phyloP scores from a whole-genome alignment of 2,113 vertebrate species.

The Pangasianodon hypophthalmus region DNA sequence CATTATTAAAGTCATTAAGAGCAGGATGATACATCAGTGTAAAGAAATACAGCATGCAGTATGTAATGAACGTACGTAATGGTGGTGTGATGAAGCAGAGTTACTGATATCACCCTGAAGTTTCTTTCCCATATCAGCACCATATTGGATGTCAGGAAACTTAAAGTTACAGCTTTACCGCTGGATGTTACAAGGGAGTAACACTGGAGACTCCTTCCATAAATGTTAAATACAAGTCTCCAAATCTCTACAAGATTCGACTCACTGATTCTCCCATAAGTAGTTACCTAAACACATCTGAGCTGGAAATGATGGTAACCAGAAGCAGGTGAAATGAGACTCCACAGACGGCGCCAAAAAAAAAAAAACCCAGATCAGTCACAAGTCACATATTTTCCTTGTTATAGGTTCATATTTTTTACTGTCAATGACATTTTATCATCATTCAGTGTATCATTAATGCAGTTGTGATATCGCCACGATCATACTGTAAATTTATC shows the following conservation, averaged over 20 bases:
- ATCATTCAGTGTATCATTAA: background rate
- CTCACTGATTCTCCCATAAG: background rate
- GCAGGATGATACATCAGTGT: background rate
- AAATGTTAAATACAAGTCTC: background rate
- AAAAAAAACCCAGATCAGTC: background rate
- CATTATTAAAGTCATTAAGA: background rate
- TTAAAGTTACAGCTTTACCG: background rate
- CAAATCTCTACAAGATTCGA: background rate
- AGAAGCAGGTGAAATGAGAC: slow-evolving; percentile 8
- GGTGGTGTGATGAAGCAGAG: background rate
- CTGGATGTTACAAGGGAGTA: background rate
- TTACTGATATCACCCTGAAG: background rate
- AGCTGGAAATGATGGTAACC: background rate
- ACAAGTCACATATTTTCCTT: background rate
- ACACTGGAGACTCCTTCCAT: background rate
- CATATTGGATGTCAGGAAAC: background rate
- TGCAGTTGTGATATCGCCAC: background rate
- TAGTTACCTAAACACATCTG: background rate
- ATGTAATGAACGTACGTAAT: too few relatives aligned
- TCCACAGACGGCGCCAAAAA: background rate
- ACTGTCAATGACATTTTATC: background rate
- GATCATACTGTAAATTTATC: background rate
- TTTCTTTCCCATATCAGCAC: background rate
- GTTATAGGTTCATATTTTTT: background rate
- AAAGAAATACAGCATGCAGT: background rate